These are phyloP conservation scores for Sarotherodon lohbergeri DNA, from an alignment of 2,113 vertebrate species.

Conservation along the genomic window DNA sequence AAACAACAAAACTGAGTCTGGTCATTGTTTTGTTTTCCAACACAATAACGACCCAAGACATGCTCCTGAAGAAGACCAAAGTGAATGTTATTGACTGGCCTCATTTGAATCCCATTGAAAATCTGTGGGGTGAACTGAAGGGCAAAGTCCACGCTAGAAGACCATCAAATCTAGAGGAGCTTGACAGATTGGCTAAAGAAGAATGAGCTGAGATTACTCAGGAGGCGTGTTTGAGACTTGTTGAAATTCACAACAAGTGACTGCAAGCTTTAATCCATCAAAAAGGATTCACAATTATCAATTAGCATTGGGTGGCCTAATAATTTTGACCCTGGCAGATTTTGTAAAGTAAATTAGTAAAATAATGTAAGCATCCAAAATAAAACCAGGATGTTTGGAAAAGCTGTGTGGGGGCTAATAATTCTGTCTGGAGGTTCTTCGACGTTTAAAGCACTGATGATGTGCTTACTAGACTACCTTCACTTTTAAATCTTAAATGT, in stretches of 20 bases:
- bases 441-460: background rate
- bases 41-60: background rate
- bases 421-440: background rate
- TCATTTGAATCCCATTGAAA: background rate
- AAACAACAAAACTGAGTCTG: background rate
- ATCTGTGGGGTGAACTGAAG: background rate
- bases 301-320: background rate
- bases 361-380: background rate
- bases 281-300: rapidly evolving
- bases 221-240: background rate
- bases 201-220: background rate
- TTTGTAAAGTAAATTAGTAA: background rate
- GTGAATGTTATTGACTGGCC: background rate
- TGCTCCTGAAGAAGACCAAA: background rate
- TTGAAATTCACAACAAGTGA: background rate
- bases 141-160: background rate
- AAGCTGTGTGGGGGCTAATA: background rate
- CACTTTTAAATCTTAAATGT: background rate
- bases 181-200: background rate
- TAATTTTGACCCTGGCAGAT: background rate
- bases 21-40: background rate
- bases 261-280: background rate
- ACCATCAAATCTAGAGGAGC: background rate
- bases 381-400: background rate
- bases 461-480: background rate